Evolutionary conservation across 2,113 vertebrate genomes (phyloP).

Genomic region (Gasterosteus aculeatus): DNA sequence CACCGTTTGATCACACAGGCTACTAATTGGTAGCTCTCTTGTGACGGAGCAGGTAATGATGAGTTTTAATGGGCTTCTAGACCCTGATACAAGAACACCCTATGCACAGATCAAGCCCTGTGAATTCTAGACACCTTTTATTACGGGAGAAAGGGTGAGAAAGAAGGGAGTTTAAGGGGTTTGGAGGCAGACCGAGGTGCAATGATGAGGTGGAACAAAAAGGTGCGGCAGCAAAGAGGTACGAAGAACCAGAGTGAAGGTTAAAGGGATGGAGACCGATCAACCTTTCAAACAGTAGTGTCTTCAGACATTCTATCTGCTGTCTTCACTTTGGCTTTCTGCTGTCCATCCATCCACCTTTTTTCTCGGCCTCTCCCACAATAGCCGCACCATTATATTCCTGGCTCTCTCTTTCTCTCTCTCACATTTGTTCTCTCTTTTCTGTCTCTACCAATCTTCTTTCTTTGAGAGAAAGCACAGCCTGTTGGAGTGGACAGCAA

Average conservation of each 20-base stretch:
- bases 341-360: not conserved
- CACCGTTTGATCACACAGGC: conserved; percentile 58
- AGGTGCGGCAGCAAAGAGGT: not conserved
- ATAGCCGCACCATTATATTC: not conserved
- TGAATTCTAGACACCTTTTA: conserved; percentile 4
- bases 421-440: not conserved
- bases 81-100: conserved; percentile 9
- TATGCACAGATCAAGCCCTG: conserved; percentile 18
- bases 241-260: conserved; percentile 12
- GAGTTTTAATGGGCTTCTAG: conserved; percentile 50
- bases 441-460: conserved; percentile 4
- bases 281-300: conserved; percentile 10
- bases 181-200: not conserved
- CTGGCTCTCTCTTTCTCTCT: not conserved
- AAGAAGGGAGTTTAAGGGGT: not conserved
- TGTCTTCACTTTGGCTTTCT: conserved; percentile 6
- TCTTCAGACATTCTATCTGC: conserved; percentile 21
- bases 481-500: not conserved
- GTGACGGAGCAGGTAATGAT: conserved; percentile 40
- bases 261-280: conserved; percentile 17
- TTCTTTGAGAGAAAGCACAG: conserved; percentile 4
- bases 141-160: not conserved
- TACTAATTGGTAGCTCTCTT: conserved; percentile 55
- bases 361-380: conserved; percentile 21
- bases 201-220: conserved; percentile 8